Percentiles rank a stretch among this genome's conserved stretches.
These are phyloP conservation scores for Philopotamus ludificatus DNA, from an alignment of 1,140 invertebrate species.

Conservation along the genomic window DNA sequence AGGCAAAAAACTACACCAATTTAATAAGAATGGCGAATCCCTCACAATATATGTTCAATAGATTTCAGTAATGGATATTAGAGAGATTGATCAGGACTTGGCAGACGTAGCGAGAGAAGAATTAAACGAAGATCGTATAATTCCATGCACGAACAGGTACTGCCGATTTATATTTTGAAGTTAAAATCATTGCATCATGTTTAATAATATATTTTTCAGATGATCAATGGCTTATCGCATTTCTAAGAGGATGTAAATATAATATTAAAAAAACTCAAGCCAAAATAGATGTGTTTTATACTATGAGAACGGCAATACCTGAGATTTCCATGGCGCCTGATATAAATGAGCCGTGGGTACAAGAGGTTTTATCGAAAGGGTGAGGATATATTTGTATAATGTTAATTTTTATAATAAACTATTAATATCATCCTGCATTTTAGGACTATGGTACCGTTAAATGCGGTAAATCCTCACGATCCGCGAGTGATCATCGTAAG, in stretches of 20 bases:
- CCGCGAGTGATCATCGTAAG: slow-evolving; percentile 55
- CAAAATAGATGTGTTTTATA: slow-evolving; percentile 77
- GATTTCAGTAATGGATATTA: slow-evolving; percentile 41
- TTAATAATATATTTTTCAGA: too few species aligned
- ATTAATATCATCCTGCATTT: too few species aligned
- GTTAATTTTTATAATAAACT: too few species aligned
- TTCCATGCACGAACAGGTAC: slow-evolving; percentile 44
- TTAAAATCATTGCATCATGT: too few species aligned
- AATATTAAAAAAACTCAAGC: slow-evolving; percentile 77
- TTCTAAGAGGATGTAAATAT: slow-evolving; percentile 80
- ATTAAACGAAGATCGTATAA: slow-evolving; percentile 46
- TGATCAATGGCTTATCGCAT: slow-evolving; percentile 73
- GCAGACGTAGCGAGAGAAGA: slow-evolving; percentile 48
- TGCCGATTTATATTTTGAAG: background rate
- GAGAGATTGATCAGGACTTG: slow-evolving; percentile 49
- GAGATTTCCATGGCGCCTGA: slow-evolving; percentile 48
- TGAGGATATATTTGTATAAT: slow-evolving; percentile 35
- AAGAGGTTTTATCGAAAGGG: slow-evolving; percentile 54
- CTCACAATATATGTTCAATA: too few species aligned
- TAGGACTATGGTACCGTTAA: slow-evolving; percentile 32
- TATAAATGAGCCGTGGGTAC: slow-evolving; percentile 49
- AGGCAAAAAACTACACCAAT: too few species aligned
- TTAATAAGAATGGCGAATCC: too few species aligned
- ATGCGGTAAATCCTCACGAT: slow-evolving; percentile 46
- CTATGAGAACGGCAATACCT: slow-evolving; percentile 45